These are phyloP conservation scores for Cyphomyrus discorhynchus DNA, from an alignment of 2,113 vertebrate species.

Conservation along the genomic window DNA sequence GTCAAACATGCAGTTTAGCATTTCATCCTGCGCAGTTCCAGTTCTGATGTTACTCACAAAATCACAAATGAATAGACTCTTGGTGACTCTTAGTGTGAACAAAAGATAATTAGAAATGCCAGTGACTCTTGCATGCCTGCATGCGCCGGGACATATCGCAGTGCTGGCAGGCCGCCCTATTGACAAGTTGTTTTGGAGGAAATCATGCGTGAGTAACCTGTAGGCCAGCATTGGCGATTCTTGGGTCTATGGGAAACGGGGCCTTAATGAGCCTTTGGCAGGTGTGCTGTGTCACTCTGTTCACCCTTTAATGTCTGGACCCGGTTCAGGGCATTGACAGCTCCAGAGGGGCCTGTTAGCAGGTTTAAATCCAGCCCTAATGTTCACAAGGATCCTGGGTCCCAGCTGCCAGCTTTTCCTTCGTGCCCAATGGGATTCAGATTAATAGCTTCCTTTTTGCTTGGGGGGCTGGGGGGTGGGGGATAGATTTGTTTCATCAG, in stretches of 20 bases:
- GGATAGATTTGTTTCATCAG: constrained; percentile 22
- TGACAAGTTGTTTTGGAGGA: background rate
- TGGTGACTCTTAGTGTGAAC: background rate
- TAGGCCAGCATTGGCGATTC: background rate
- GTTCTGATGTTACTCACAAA: background rate
- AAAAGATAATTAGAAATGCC: background rate
- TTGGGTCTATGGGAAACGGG: background rate
- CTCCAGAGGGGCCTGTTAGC: constrained; percentile 39
- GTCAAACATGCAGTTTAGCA: background rate
- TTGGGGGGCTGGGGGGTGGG: background rate
- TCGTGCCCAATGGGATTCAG: constrained; percentile 23
- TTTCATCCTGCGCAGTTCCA: background rate
- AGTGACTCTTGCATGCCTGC: background rate
- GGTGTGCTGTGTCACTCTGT: constrained; percentile 3
- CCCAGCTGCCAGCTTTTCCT: background rate
- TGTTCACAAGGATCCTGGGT: background rate
- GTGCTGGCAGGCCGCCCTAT: background rate
- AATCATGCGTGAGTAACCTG: background rate
- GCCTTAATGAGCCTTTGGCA: background rate
- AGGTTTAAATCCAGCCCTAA: constrained; percentile 19
- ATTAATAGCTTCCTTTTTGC: constrained; percentile 28
- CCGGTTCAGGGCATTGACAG: background rate
- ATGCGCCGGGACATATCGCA: background rate
- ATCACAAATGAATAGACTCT: background rate
- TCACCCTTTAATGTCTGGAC: background rate